Base-by-base conservation (phyloP, 1,140 invertebrate species). In the Achroia grisella region DNA sequence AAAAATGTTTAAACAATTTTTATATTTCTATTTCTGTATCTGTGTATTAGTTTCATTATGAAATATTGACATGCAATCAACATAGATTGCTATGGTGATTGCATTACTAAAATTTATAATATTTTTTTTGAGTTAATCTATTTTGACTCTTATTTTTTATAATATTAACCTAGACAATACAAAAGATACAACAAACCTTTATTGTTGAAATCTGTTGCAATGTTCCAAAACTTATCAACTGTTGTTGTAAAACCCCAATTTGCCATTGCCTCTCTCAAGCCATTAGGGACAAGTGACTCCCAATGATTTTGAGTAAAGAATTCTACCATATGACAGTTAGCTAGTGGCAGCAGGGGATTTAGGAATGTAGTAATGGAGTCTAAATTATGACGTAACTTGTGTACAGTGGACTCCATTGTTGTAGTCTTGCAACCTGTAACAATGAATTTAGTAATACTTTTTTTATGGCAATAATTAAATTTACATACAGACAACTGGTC, bases 321-420 rank as follows among this genome's bases (percentile, higher is more conserved):
- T 59, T 94, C 91, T 2, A 94, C 93, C 86, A 94, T 91, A 73
- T 95, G 94, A 60, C 92, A 92, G 73, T 94, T 91, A 1, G 90
- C 88, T 33, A 95, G 79, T 1, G 88, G 78, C 48, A 91, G 62
- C 54, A 90, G 81, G 0, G 88, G 86, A 36, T 87, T 70, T 8
- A 94, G 65, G 71, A 90, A 92, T 11, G 56, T 55, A 8, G 89
- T 65, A 2, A 90, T 67, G 29, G 78, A 73, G 23, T 91, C 81
- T 48, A 94, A 83, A 29, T 89, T 73, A 1, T 49, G 45, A 10
- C 68, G 66, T 12, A 88, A 13, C 49, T 61, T 71, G 8, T 37
- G 53, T 23, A 71, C 61, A 35, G 42, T 72, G 34, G 60, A 51
- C 17, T 69, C 67, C 72, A 81, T 81, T 15, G 13, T 28, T 17